phyloP scores from a whole-genome alignment of 1,140 invertebrate species.

The Heliothis virescens region DNA sequence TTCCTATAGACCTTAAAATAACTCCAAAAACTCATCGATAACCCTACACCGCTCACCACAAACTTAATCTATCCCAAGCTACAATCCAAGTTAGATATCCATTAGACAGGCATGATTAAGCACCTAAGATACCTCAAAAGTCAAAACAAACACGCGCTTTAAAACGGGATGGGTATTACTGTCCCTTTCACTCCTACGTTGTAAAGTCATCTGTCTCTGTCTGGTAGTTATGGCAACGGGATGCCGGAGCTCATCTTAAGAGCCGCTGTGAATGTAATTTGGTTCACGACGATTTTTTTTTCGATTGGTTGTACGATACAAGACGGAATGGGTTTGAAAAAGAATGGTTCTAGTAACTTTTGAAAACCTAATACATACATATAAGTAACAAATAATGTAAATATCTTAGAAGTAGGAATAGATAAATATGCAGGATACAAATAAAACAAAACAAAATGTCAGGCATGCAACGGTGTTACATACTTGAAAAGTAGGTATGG shows the following conservation, averaged over 20 bases:
- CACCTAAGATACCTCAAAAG: conserved; percentile 16
- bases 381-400: too few species aligned
- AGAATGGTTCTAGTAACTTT: too few species aligned
- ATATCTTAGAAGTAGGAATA: too few species aligned
- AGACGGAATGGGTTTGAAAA: not conserved
- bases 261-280: not conserved
- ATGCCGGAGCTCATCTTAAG: conserved; percentile 8
- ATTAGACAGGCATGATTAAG: conserved; percentile 10
- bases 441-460: too few species aligned
- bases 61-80: not conserved
- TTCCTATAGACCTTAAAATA: too few species aligned
- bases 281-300: not conserved
- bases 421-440: too few species aligned
- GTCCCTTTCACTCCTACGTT: not conserved
- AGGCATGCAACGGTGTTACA: too few species aligned
- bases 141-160: conserved; percentile 19
- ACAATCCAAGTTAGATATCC: conserved; percentile 6
- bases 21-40: too few species aligned
- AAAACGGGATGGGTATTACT: conserved; percentile 1
- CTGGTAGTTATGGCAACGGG: conserved; percentile 20
- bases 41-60: not conserved
- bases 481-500: too few species aligned
- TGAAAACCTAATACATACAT: too few species aligned
- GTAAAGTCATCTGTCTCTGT: conserved; percentile 15
- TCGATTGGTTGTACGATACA: too few species aligned